Base-by-base conservation (phyloP, 1,140 invertebrate genomes). In the Saccostrea cuccullata region DNA sequence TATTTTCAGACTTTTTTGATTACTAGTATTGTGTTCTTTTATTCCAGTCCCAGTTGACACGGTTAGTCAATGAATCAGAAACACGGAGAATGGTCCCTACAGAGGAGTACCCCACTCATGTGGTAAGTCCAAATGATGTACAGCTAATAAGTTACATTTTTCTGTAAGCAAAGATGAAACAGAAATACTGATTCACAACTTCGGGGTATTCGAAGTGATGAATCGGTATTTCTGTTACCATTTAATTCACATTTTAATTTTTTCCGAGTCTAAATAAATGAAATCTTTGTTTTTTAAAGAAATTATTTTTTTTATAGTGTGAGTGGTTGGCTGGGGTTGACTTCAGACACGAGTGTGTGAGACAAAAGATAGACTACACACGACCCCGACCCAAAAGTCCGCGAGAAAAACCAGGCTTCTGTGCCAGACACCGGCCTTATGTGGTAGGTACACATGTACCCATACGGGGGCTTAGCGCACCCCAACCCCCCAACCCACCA, bases 381-480 rank as follows among this genome's bases (percentile, higher is more conserved):
- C 23, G 26, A 73, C 67, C 23, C n/a, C 26, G 23, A 30, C 67
- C 67, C n/a, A 73, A 73, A 30, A 26, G 67, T 73, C 23, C 26
- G 23, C 67, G 67, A 8, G 67, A 73, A 30, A 73, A 73, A 30
- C 67, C 67, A 23, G 67, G 67, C 23, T 73, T 73, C 67, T 73
- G 67, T 30, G 67, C 67, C 23, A 23, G 67, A 73, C 26, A 73
- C 67, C 23, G 23, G n/a, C 67, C 67, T 13, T 73, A 73, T 73
- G 67, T 73, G 67, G 67, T 73, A 73, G n/a, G 67, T 1, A 73
- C 6, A 9, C 5, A n/a, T n/a, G n/a, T n/a, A n/a, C n/a, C n/a
- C n/a, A n/a, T n/a, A n/a, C n/a, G 30, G 30, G 30, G n/a, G n/a
- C n/a, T n/a, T n/a, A n/a, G n/a, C n/a, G n/a, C n/a, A n/a, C n/a